Percentiles rank a stretch among this genome's conserved stretches.
These are phyloP conservation scores for Acanthosoma haemorrhoidale DNA, from an alignment of 2,888 invertebrate genomes.

Conservation along the genomic window DNA sequence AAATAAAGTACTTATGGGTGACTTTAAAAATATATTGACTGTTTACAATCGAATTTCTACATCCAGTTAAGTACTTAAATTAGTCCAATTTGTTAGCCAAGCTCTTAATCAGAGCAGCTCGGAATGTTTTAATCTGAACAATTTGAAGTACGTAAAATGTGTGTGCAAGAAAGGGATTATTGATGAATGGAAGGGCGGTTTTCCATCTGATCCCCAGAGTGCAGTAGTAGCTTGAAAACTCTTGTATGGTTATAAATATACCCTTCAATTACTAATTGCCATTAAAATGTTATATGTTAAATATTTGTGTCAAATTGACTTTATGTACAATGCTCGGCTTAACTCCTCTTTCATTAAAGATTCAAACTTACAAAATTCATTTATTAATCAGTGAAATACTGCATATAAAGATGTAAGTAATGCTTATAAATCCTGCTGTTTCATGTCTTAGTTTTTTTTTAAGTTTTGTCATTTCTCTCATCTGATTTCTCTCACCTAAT, in stretches of 20 bases:
- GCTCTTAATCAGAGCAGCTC: neutral
- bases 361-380: neutral
- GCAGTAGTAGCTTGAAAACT: neutral
- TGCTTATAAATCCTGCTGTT: neutral
- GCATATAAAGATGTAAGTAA: neutral
- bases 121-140: neutral
- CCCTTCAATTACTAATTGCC: neutral
- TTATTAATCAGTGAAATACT: neutral
- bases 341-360: neutral
- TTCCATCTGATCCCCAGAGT: neutral
- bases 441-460: no score
- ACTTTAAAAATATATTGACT: no score
- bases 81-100: no score
- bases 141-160: neutral
- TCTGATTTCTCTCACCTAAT: neutral
- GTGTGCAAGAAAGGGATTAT: neutral
- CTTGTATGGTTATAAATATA: neutral
- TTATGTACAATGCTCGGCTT: neutral
- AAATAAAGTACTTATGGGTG: no score
- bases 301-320: neutral
- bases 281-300: neutral
- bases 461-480: neutral
- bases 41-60: no score
- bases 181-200: neutral
- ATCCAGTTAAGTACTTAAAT: no score